Evolutionary conservation across 2,797 vertebrate genomes (phyloP), one percentile per base, ranked within the genome.

Genomic region (Podargus strigoides): DNA sequence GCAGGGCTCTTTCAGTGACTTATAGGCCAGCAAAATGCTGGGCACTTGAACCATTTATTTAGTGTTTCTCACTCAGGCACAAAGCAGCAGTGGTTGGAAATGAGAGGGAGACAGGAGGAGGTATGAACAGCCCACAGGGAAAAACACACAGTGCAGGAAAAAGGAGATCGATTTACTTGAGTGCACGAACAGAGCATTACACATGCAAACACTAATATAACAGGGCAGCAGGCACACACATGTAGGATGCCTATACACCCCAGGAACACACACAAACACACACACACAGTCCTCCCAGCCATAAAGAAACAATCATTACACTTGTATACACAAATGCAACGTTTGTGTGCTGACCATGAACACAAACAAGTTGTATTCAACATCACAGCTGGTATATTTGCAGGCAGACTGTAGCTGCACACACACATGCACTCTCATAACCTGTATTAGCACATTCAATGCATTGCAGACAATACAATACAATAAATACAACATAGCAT

Each of bases 51-150:
- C 9, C 34, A 6, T 83, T 85, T 69, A 32, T 39, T 72, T 16
- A 4, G 23, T 14, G 30, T 8, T 70, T 27, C 42, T 7, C 13
- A 9, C 14, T 15, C 12, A 21, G 59, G 39, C 58, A 52, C 12
- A 21, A 36, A 75, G 14, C 14, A 53, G 21, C 2, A 0, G 30
- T 5, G 14, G 36, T 0, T 55, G 30, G 66, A 70, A 82, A 22
- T 3, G 12, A 74, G 28, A 74, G 18, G 16, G 36, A 82, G 42
- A 11, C 0, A 0, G 47, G 19, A 64, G 27, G 37, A 67, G 64
- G n/a, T n/a, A 11, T 9, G 52, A 88, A 56, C 14, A 81, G 47
- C 44, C 68, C 50, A 9, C 20, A 50, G 36, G 59, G 34, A 82
- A 56, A 28, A 36, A 8, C 12, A 7, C 4, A 1, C 28, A 30